A percentile compares a stretch with the other conserved stretches of the same genome.
phyloP scores from a whole-genome alignment of 1,140 invertebrate species.

The Macrosteles quadrilineatus region DNA sequence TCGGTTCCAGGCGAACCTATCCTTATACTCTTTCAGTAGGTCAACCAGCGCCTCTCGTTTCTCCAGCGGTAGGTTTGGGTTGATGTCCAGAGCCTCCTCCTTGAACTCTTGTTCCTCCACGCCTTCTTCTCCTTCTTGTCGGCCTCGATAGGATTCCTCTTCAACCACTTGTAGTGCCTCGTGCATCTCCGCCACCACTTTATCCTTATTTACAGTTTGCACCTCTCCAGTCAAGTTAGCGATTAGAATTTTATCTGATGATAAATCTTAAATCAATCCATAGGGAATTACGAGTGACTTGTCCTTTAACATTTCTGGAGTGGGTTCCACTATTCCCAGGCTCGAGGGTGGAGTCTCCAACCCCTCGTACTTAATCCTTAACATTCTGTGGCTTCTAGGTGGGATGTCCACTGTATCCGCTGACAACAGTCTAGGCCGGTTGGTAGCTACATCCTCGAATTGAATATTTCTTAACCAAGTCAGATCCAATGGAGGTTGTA shows the following conservation, averaged over 20 bases:
- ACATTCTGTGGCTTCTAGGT: conserved; percentile 2
- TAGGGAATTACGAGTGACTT: neutral
- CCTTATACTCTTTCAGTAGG: neutral
- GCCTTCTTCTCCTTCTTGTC: no score
- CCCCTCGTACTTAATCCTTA: neutral
- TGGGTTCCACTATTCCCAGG: neutral
- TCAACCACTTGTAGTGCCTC: neutral
- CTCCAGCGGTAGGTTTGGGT: neutral
- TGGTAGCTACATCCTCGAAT: neutral
- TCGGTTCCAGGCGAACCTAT: conserved; percentile 13
- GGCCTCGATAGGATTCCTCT: neutral
- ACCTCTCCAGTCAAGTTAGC: neutral
- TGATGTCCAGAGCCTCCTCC: neutral
- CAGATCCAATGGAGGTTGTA: neutral
- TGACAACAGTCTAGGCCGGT: neutral
- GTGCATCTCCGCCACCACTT: neutral
- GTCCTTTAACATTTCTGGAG: neutral
- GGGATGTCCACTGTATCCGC: neutral
- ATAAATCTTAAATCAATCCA: neutral
- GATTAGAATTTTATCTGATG: neutral
- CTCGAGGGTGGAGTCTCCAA: neutral
- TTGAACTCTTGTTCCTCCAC: no score
- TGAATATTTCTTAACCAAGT: conserved; percentile 6
- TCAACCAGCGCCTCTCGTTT: neutral
- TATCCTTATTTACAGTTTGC: neutral